Evolutionary conservation across 2,888 invertebrate species (phyloP).

Genomic region (Drosophila glabriapex): DNA sequence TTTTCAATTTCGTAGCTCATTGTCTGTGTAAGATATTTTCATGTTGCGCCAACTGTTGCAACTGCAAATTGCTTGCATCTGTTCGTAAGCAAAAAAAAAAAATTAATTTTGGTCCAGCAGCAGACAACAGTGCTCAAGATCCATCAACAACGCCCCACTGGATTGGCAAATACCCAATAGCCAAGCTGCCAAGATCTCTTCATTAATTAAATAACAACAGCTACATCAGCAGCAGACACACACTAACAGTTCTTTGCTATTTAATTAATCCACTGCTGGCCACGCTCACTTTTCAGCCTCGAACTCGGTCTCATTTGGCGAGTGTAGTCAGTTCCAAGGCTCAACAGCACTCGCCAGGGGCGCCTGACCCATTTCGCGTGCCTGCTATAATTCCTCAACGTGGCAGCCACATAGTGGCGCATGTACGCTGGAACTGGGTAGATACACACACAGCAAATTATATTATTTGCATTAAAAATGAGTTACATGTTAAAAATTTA

Average conservation of each 20-base stretch:
- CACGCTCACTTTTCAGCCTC: slow-evolving; percentile 66
- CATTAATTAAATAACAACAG: slow-evolving; percentile 45
- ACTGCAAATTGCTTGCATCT: slow-evolving; percentile 62
- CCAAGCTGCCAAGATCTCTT: slow-evolving; percentile 56
- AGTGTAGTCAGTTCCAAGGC: slow-evolving; percentile 6
- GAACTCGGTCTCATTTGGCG: slow-evolving; percentile 1
- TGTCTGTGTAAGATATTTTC: slow-evolving; percentile 54
- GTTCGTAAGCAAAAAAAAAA: slow-evolving; percentile 14
- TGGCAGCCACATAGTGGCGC: slow-evolving; percentile 33
- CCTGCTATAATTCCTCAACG: slow-evolving; percentile 38
- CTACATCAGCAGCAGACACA: slow-evolving; percentile 2
- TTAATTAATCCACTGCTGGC: slow-evolving; percentile 56
- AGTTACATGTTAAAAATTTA: slow-evolving; percentile 79
- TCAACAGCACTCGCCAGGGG: slow-evolving; percentile 27
- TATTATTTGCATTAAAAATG: slow-evolving; percentile 81
- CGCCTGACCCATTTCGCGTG: slow-evolving; percentile 73
- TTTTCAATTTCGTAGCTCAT: slow-evolving; percentile 64
- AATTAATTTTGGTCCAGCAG: slow-evolving; percentile 8
- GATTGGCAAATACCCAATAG: slow-evolving; percentile 19
- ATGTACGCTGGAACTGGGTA: slow-evolving; percentile 25
- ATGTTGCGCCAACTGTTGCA: slow-evolving; percentile 63
- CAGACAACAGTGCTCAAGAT: slow-evolving; percentile 29
- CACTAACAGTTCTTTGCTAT: slow-evolving; percentile 45
- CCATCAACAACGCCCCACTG: slow-evolving; percentile 33
- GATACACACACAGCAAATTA: slow-evolving; percentile 33